phyloP scores from a whole-genome alignment of 2,113 vertebrate species.

The Crotalus horridus region DNA sequence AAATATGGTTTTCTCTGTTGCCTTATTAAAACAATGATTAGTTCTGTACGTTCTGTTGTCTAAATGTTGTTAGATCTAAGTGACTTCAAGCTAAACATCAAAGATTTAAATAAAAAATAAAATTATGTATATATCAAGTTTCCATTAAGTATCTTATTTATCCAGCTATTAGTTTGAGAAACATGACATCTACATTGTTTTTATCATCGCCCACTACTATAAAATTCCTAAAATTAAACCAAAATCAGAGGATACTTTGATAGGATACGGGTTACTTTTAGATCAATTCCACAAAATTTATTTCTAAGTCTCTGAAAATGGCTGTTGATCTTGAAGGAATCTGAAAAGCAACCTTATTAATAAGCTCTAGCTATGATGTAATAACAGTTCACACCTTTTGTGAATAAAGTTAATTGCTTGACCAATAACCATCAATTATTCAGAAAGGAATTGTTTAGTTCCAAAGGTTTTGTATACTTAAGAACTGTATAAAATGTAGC shows the following conservation, averaged over 20 bases:
- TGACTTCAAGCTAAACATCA: not conserved
- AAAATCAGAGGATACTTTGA: not conserved
- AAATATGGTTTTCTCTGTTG: not conserved
- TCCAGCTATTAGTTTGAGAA: not conserved
- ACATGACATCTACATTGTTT: not conserved
- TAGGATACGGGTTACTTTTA: not conserved
- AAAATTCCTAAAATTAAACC: not conserved
- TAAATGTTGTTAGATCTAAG: not conserved
- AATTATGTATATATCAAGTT: not conserved
- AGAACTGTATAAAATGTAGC: not conserved
- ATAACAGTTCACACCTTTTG: not conserved
- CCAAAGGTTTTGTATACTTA: not conserved
- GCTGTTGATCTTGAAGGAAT: not conserved
- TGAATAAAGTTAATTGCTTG: not conserved
- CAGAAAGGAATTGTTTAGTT: not conserved
- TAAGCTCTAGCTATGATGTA: not conserved
- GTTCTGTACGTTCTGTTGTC: not conserved
- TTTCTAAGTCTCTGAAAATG: not conserved
- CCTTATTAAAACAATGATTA: not conserved
- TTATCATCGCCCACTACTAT: not conserved
- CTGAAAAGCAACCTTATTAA: not conserved
- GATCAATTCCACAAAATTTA: not conserved
- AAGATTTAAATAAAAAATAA: not conserved
- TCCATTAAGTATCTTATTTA: not conserved
- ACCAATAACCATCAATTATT: not conserved